These are phyloP conservation scores for Ctenomys sociabilis DNA, from an alignment of 2,113 vertebrate species.

Conservation along the genomic window DNA sequence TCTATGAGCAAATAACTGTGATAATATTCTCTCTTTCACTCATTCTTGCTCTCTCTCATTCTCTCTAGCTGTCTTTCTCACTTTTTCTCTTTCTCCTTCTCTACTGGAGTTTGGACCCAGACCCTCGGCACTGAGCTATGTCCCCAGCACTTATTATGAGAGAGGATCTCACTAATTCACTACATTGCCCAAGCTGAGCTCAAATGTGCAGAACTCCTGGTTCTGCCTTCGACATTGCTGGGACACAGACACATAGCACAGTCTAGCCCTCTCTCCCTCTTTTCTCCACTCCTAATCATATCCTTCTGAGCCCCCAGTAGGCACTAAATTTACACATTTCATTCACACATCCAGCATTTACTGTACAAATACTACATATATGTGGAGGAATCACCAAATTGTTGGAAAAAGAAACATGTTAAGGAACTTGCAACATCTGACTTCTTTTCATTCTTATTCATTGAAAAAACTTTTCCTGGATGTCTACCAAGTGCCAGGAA, in stretches of 20 bases:
- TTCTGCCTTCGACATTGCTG: neutral
- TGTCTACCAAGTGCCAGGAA: neutral
- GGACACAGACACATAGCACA: neutral
- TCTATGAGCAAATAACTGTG: neutral
- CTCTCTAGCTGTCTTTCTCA: neutral
- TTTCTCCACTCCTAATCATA: neutral
- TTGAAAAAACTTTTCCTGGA: neutral
- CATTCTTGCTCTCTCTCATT: neutral
- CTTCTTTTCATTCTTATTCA: neutral
- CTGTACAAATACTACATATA: neutral
- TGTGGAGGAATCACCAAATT: neutral
- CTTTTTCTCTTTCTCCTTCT: neutral
- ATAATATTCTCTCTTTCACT: neutral
- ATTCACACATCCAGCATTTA: neutral
- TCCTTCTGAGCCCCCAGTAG: neutral
- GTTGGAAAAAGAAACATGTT: neutral
- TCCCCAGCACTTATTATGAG: neutral
- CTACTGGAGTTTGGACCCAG: neutral
- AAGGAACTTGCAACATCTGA: neutral
- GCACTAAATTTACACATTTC: neutral
- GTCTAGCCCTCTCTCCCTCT: neutral
- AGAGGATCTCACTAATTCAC: neutral
- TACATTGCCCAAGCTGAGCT: neutral
- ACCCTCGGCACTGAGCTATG: neutral
- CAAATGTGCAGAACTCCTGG: neutral